Evolutionary conservation across 2,888 invertebrate species (phyloP), one percentile per base, ranked within the genome.

Genomic region (Sturmia bella): DNA sequence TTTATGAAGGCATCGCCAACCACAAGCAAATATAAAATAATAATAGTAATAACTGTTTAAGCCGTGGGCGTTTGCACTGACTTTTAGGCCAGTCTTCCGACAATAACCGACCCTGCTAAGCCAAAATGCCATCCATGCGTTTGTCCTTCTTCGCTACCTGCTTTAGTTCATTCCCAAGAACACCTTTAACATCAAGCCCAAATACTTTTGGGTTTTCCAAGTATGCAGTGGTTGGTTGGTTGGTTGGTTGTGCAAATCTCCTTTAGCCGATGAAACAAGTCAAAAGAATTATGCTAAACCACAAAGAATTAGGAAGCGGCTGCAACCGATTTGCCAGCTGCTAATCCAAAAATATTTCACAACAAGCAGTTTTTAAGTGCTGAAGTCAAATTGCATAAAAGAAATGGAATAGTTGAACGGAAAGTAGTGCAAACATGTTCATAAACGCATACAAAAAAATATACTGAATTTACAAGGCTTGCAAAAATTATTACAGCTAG

Each of bases 61-160:
- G 48, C 68, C 13, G 82, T 80, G 69, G 84, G 85, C 84, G 85
- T 85, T 80, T 64, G 73, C 84, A 80, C 83, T 70, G 83, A 84
- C 80, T 78, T 83, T 80, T 45, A 48, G n/a, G 48, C 63, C 59
- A 81, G 79, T 72, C 77, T 37, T 43, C 63, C 54, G 1, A 9
- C 5, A n/a, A 50, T 43, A 39, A n/a, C 19, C 5, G 17, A 15
- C 12, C 5, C n/a, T 15, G 27, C 19, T 48, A 19, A 19, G 64
- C 11, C 4, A 57, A 52, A 52, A 54, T 59, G 59, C 45, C 63
- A 0, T 63, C n/a, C n/a, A n/a, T 80, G 39, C 21, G 2, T 61
- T 59, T 54, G 19, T 54, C 9, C 1, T 32, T 45, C 45, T 15
- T 7, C 45, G 45, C 12, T 74, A 74, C 69, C 63, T 74, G 69